phyloP scores from a whole-genome alignment of 37 sponge, comb jelly and placozoan species.

The Dysidea cf. avara region DNA sequence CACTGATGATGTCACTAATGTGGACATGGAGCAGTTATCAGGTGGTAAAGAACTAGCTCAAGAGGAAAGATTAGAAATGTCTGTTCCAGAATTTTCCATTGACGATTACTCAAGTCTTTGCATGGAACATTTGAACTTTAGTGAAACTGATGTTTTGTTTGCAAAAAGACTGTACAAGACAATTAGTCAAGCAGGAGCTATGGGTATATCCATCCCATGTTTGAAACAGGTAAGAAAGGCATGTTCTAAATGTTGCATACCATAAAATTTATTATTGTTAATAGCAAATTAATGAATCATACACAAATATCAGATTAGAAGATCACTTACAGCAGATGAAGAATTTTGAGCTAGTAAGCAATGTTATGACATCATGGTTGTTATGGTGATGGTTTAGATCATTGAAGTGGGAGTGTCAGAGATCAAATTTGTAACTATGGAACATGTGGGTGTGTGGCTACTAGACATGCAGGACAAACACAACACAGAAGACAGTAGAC shows the following conservation, averaged over 20 bases:
- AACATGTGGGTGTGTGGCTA: slow-evolving; percentile 25
- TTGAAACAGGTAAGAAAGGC: no score
- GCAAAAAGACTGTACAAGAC: slow-evolving; percentile 1
- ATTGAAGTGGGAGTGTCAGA: slow-evolving; percentile 22
- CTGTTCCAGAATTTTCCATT: neutral
- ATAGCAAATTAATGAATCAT: no score
- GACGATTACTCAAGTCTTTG: slow-evolving; percentile 13
- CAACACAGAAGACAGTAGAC: neutral
- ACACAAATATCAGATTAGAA: neutral
- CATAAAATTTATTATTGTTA: no score
- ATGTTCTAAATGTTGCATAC: no score
- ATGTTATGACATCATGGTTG: no score
- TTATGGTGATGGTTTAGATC: neutral
- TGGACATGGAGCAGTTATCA: no score
- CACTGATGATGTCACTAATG: no score
- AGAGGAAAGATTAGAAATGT: no score
- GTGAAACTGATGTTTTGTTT: slow-evolving; percentile 7
- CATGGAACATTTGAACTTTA: slow-evolving; percentile 2
- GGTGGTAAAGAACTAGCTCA: no score
- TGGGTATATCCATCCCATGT: neutral
- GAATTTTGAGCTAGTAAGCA: slow-evolving; percentile 61
- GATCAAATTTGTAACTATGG: slow-evolving; percentile 16
- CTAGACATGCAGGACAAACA: neutral
- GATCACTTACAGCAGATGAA: slow-evolving; percentile 31
- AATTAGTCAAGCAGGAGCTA: slow-evolving; percentile 17